Evolutionary conservation across 2,888 invertebrate genomes (phyloP).

Genomic region (Nephrotoma appendiculata): DNA sequence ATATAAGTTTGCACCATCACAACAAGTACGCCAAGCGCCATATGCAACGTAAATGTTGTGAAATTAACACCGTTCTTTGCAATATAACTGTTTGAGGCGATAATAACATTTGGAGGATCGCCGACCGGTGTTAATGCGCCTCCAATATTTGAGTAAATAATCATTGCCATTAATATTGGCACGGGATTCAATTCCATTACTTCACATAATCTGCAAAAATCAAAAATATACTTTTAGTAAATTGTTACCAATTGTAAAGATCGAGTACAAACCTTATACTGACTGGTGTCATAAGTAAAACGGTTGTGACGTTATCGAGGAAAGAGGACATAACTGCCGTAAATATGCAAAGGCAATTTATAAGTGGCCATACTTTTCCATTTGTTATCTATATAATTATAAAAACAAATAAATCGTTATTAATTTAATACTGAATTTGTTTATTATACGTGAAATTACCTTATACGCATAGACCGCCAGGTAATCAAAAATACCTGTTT

Average conservation of each 20-base stretch:
- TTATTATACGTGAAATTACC: slow-evolving; percentile 26
- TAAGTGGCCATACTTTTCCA: slow-evolving; percentile 58
- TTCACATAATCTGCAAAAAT: slow-evolving; percentile 49
- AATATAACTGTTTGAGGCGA: slow-evolving; percentile 11
- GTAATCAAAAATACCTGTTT: slow-evolving; percentile 68
- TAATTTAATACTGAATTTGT: background rate
- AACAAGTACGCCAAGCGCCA: slow-evolving; percentile 60
- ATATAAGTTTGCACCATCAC: slow-evolving; percentile 55
- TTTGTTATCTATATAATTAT: slow-evolving; percentile 43
- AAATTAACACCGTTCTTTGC: slow-evolving; percentile 61
- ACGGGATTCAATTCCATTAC: slow-evolving; percentile 80
- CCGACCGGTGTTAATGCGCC: slow-evolving; percentile 84
- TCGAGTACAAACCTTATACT: slow-evolving; percentile 39
- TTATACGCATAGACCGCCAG: slow-evolving; percentile 54
- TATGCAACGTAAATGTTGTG: slow-evolving; percentile 65
- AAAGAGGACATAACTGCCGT: slow-evolving; percentile 56
- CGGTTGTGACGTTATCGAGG: slow-evolving; percentile 66
- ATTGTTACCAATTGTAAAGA: background rate
- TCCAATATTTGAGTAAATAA: slow-evolving; percentile 83
- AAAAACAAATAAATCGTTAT: background rate
- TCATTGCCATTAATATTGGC: slow-evolving; percentile 74
- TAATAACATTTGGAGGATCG: slow-evolving; percentile 57
- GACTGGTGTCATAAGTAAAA: slow-evolving; percentile 60
- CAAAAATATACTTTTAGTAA: background rate
- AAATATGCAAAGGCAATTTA: slow-evolving; percentile 53